These are phyloP conservation scores for Orchesellides sinensis DNA, from an alignment of 2,888 invertebrate species.

Conservation along the genomic window DNA sequence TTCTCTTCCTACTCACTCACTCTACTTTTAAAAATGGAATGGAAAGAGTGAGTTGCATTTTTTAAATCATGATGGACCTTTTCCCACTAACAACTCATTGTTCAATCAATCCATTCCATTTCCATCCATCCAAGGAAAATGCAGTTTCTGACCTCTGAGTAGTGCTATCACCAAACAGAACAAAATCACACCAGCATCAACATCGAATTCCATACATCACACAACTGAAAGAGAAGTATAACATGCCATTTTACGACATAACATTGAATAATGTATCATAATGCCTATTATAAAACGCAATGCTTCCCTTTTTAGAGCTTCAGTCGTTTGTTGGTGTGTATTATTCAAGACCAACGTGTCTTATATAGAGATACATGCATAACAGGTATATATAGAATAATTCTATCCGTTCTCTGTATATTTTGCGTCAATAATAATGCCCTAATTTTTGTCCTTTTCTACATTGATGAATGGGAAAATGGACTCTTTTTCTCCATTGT, in stretches of 20 bases:
- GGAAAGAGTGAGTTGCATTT: conserved; percentile 3
- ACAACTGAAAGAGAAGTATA: conserved; percentile 5
- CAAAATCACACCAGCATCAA: too few relatives aligned
- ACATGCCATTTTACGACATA: conserved; percentile 41
- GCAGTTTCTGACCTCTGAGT: neutral
- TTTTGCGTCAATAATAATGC: conserved; percentile 72
- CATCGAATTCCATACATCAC: neutral
- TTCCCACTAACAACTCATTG: neutral
- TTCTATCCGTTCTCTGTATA: conserved; percentile 53
- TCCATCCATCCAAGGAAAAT: neutral
- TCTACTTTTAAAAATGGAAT: neutral
- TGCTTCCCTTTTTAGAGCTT: conserved; percentile 55
- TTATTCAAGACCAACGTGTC: conserved; percentile 33
- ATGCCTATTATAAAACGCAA: conserved; percentile 46
- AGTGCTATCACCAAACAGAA: too few relatives aligned
- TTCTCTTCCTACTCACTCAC: neutral
- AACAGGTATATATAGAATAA: conserved; percentile 14
- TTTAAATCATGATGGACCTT: conserved; percentile 5
- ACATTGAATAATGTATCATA: conserved; percentile 28
- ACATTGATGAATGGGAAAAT: conserved; percentile 70
- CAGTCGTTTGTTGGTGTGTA: conserved; percentile 20
- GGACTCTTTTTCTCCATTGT: conserved; percentile 63
- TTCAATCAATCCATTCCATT: neutral
- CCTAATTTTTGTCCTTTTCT: conserved; percentile 75
- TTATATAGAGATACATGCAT: conserved; percentile 11